Base-by-base conservation (phyloP, 2,888 invertebrate species). In the Palloptera scutellata region DNA sequence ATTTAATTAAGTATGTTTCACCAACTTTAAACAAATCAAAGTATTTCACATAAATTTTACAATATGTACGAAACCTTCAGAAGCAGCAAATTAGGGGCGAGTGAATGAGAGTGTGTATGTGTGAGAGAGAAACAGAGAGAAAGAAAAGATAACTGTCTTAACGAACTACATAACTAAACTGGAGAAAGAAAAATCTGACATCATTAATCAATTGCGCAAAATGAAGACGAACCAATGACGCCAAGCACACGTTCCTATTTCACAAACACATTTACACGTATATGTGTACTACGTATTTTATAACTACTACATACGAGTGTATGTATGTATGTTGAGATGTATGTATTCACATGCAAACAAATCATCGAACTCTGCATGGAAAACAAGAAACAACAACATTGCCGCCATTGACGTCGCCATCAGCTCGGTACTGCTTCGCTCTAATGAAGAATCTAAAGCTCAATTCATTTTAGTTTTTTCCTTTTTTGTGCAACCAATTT, bases 1-100 rank as follows among this genome's bases (percentile, higher is more conserved):
- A 53, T 59, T 64, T 59, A 51, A 42, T 64, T 20, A 2, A 9
- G 8, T 43, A 2, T n/a, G 8, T 43, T 52, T 10, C 9, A 5
- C 1, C 10, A 11, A 51, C 4, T 41, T 53, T 19, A 17, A 17
- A 42, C 53, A 62, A 62, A 53, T 62, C 61, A 62, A 62, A 62
- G 40, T 17, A 53, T 10, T n/a, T 41, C 19, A 12, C 53, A 53
- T 40, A 53, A 42, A 62, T 62, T 54, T 13, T 41, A 15, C 30
- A 5, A 15, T 17, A 30, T 30, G 30, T 30, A 6, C 3, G 30
- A 30, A 51, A 20, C 43, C 41, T 59, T 45, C 43, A 45, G 20
- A 12, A 20, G n/a, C 45, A 1, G 13, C 30, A 30, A 30, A 30
- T 30, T 6, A 30, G n/a, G n/a, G n/a, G n/a, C 30, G 6, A 6